A percentile compares a stretch with the other conserved stretches of the same genome.
Evolutionary conservation across 2,113 vertebrate species (phyloP).

Genomic region (Mesembrinibis cayennensis): DNA sequence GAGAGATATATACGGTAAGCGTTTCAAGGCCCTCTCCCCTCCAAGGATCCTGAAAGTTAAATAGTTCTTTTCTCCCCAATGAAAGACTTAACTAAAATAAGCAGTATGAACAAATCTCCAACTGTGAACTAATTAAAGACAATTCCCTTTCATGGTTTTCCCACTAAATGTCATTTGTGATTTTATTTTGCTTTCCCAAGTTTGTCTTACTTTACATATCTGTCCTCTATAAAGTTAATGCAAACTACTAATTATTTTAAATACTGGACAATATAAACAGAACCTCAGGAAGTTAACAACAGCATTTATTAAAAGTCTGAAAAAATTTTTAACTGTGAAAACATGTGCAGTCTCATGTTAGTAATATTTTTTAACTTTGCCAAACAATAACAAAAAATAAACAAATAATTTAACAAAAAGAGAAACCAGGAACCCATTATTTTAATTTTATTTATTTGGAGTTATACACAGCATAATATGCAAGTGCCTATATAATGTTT

Average conservation of each 20-base stretch:
- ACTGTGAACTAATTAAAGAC: conserved; percentile 86
- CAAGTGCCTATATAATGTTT: neutral
- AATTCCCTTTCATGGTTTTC: conserved; percentile 81
- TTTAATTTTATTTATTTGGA: neutral
- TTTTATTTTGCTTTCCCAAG: conserved; percentile 77
- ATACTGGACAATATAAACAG: neutral
- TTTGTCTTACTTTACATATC: conserved; percentile 68
- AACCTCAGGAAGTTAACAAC: neutral
- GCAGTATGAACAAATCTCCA: conserved; percentile 79
- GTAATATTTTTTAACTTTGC: neutral
- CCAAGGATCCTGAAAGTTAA: conserved; percentile 73
- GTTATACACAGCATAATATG: neutral
- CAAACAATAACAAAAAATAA: neutral
- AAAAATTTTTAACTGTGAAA: neutral
- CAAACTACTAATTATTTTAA: conserved; percentile 49
- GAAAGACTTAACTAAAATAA: conserved; percentile 84
- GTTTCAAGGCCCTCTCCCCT: conserved; percentile 21
- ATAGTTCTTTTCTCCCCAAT: conserved; percentile 73
- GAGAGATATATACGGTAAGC: neutral
- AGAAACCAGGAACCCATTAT: neutral
- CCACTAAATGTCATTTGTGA: conserved; percentile 77
- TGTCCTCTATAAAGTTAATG: conserved; percentile 44
- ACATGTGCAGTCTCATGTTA: neutral
- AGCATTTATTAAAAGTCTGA: neutral
- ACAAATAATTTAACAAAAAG: neutral